These are phyloP conservation scores for Pangasius larnaudii DNA, from an alignment of 2,797 vertebrate species.

Conservation along the genomic window DNA sequence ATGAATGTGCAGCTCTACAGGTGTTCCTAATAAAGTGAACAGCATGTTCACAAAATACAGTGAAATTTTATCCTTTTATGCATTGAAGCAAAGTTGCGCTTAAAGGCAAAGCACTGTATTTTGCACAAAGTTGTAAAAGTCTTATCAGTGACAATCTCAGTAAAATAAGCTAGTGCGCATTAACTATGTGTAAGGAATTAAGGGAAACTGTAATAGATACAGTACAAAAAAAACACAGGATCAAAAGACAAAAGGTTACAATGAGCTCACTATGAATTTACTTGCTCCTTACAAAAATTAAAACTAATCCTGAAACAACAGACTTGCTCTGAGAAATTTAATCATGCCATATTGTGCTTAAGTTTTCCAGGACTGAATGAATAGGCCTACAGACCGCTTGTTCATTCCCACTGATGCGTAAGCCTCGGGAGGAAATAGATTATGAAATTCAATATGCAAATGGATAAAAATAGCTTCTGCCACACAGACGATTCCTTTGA, in stretches of 20 bases:
- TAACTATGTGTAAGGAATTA: background rate
- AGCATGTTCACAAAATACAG: background rate
- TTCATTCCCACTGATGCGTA: background rate
- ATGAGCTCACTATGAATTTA: background rate
- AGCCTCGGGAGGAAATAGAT: background rate
- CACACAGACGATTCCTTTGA: background rate
- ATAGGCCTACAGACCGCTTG: background rate
- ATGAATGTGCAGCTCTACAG: background rate
- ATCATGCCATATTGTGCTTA: background rate
- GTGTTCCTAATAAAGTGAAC: background rate
- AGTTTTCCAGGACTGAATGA: background rate
- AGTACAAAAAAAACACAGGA: background rate
- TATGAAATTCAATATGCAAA: background rate
- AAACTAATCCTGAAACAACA: background rate
- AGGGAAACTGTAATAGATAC: background rate
- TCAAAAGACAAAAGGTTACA: background rate
- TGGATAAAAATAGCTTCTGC: background rate
- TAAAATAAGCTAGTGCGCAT: background rate
- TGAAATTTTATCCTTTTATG: background rate
- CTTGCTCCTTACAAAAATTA: background rate
- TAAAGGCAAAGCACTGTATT: no score
- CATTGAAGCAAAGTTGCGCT: background rate
- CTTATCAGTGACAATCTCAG: background rate
- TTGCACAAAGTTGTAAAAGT: background rate
- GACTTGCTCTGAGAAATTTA: background rate